A percentile compares a stretch with the other conserved stretches of the same genome.
Evolutionary conservation across 2,888 invertebrate genomes (phyloP).

Genomic region (Harpalus rufipes): DNA sequence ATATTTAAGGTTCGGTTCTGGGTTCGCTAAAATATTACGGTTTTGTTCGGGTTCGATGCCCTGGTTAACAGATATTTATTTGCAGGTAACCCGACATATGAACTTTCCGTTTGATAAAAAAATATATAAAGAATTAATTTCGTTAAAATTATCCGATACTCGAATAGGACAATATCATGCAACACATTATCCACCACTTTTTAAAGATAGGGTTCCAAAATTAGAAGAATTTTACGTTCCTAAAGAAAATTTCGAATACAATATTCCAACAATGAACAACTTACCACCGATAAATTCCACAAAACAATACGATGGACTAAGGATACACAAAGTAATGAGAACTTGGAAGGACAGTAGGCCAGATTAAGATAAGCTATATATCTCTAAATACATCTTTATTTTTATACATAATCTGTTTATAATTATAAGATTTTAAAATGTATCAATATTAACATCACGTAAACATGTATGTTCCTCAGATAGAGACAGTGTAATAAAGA

Average conservation of each 20-base stretch:
- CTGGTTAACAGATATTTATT: too few species aligned
- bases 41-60: too few species aligned
- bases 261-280: conserved; percentile 11
- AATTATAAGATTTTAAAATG: conserved; percentile 63
- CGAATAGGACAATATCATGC: neutral
- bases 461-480: conserved; percentile 60
- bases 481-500: conserved; percentile 46
- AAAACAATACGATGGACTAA: conserved; percentile 50
- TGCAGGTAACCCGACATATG: conserved; percentile 71
- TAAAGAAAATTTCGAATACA: conserved; percentile 26
- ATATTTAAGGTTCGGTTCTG: too few species aligned
- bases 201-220: conserved; percentile 46
- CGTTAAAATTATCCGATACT: conserved; percentile 54
- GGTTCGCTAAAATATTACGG: too few species aligned
- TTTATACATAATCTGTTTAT: conserved; percentile 61
- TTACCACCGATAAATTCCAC: neutral
- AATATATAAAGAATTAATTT: conserved; percentile 72
- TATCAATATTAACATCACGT: conserved; percentile 62
- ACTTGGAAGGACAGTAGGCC: conserved; percentile 55
- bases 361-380: conserved; percentile 47
- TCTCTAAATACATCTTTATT: conserved; percentile 65
- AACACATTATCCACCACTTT: neutral
- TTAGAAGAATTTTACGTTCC: conserved; percentile 59
- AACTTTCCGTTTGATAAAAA: conserved; percentile 72
- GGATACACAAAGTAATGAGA: conserved; percentile 55